phyloP scores from a whole-genome alignment of 1,140 invertebrate species.

The Drosophila carrolli region DNA sequence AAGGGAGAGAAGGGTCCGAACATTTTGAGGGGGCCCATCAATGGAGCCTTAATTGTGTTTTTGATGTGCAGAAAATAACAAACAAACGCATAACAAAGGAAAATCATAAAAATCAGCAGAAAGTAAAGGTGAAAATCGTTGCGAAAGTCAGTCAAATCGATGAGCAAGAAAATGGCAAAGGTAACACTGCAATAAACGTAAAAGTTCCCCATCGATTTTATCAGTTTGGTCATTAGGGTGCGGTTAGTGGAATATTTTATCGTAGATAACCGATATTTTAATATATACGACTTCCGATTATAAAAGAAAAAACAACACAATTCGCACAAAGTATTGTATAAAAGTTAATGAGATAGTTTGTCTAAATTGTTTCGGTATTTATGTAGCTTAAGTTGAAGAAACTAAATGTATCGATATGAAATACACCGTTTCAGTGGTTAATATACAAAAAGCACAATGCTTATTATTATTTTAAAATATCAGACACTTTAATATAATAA shows the following conservation, averaged over 20 bases:
- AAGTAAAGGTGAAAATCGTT: conserved; percentile 55
- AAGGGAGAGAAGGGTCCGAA: conserved; percentile 18
- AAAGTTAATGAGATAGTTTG: background rate
- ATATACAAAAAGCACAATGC: too few species aligned
- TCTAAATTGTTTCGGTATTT: background rate
- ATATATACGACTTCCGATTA: conserved; percentile 10
- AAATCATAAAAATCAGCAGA: conserved; percentile 28
- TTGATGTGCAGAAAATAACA: conserved; percentile 49
- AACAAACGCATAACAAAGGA: conserved; percentile 37
- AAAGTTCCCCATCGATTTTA: conserved; percentile 26
- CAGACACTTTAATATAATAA: too few species aligned
- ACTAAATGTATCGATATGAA: too few species aligned
- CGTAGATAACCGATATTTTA: conserved; percentile 17
- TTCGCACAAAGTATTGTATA: background rate
- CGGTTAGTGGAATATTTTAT: conserved; percentile 9
- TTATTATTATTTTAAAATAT: too few species aligned
- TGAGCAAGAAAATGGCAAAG: conserved; percentile 60
- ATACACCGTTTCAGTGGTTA: too few species aligned
- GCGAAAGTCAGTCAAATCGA: conserved; percentile 56
- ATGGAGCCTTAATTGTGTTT: conserved; percentile 54
- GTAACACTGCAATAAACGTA: conserved; percentile 37
- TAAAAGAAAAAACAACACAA: background rate
- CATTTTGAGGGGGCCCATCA: conserved; percentile 22
- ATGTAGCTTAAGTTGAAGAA: too few species aligned
- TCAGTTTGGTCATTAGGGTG: conserved; percentile 28